These are phyloP conservation scores for Oikopleura dioica DNA, from an alignment of 23 tunicate genomes.

Conservation along the genomic window DNA sequence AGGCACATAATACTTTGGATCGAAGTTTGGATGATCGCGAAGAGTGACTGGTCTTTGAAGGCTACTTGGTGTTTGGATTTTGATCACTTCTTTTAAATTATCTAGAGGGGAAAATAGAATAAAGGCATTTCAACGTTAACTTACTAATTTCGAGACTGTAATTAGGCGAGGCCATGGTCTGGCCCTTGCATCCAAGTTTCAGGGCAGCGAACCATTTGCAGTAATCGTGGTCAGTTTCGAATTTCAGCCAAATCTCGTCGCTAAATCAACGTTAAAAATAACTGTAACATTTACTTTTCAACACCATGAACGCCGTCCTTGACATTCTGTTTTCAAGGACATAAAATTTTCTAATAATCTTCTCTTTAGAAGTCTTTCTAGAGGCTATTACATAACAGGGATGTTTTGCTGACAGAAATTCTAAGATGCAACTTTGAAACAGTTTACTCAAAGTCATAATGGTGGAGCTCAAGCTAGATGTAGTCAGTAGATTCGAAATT, in stretches of 20 bases:
- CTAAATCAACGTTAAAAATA: too few species aligned
- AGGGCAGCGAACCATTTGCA: constrained; percentile 9
- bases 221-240: not conserved
- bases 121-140: too few species aligned
- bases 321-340: not conserved
- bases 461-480: too few species aligned
- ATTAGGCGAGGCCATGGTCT: constrained; percentile 3
- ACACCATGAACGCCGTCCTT: too few species aligned
- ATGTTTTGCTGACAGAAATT: too few species aligned
- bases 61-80: constrained; percentile 4
- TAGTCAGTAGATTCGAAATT: too few species aligned
- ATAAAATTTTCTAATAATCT: not conserved
- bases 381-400: too few species aligned
- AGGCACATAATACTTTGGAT: not conserved
- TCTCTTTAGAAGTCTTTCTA: not conserved
- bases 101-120: too few species aligned
- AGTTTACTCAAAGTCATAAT: too few species aligned
- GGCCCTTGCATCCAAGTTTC: constrained; percentile 3
- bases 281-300: too few species aligned
- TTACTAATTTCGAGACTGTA: constrained; percentile 2
- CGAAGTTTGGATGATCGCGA: too few species aligned
- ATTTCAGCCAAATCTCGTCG: constrained; percentile 3
- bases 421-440: too few species aligned
- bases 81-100: not conserved
- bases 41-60: not conserved